A percentile compares a stretch with the other conserved stretches of the same genome.
phyloP scores from a whole-genome alignment of 2,888 invertebrate genomes.

The Melinaea marsaeus region DNA sequence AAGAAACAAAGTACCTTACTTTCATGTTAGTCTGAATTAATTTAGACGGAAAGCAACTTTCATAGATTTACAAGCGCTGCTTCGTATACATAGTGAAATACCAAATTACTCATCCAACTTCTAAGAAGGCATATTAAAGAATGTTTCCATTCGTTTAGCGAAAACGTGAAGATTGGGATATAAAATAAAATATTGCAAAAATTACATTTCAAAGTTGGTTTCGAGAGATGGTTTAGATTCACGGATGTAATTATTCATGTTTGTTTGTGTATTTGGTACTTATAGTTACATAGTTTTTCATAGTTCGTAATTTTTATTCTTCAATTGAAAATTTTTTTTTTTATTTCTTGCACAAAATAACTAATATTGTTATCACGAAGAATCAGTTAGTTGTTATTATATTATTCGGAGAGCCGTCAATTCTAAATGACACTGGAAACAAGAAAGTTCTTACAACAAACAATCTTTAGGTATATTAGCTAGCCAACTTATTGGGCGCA shows the following conservation, averaged over 20 bases:
- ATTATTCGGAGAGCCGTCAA: neutral
- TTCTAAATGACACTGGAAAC: constrained; percentile 11
- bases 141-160: constrained; percentile 18
- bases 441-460: constrained; percentile 16
- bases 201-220: neutral
- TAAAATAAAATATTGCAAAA: neutral
- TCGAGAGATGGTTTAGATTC: no score
- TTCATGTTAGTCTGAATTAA: neutral
- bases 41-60: neutral
- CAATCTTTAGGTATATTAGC: constrained; percentile 26
- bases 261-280: no score
- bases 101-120: constrained; percentile 20
- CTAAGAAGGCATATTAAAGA: constrained; percentile 16
- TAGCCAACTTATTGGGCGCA: constrained; percentile 26
- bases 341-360: neutral
- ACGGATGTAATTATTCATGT: no score
- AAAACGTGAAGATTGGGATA: no score
- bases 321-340: neutral
- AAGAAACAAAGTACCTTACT: no score
- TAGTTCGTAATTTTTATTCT: no score
- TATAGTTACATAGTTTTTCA: no score
- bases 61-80: constrained; percentile 16
- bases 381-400: neutral
- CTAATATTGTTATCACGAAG: neutral
- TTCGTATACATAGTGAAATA: constrained; percentile 19